Percentiles rank a stretch among this genome's conserved stretches.
These are phyloP conservation scores for Acrossocheilus fasciatus DNA, from an alignment of 2,797 vertebrate species.

Conservation along the genomic window DNA sequence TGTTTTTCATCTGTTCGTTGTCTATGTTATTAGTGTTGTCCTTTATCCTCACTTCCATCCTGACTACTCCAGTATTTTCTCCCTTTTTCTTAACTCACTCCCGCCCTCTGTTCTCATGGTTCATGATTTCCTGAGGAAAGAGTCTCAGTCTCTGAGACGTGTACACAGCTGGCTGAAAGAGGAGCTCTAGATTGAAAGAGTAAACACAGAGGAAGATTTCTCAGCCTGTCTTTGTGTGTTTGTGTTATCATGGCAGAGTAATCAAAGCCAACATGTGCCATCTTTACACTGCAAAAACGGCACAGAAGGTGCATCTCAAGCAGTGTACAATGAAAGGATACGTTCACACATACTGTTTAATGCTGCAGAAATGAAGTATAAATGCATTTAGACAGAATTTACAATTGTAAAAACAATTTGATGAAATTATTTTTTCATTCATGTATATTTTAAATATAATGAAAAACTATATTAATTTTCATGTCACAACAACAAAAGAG, in stretches of 20 bases:
- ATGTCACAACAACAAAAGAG: background rate
- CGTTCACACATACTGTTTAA: background rate
- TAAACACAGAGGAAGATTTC: conserved; percentile 69
- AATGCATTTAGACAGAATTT: background rate
- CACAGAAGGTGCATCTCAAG: background rate
- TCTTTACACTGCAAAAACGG: conserved; percentile 1
- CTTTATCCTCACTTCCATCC: conserved; percentile 25
- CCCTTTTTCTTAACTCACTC: conserved; percentile 59
- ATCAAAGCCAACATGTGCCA: conserved; percentile 68
- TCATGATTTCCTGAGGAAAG: conserved; percentile 74
- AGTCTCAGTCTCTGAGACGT: conserved; percentile 63
- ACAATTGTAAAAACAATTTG: background rate
- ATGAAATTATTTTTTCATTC: too few species aligned
- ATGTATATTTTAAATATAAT: background rate
- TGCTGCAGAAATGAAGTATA: background rate
- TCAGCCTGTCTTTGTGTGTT: conserved; percentile 64
- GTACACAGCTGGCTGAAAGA: conserved; percentile 76
- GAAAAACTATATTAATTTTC: background rate
- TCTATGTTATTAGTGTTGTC: conserved; percentile 35
- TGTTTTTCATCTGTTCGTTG: conserved; percentile 50
- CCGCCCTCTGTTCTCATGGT: conserved; percentile 61
- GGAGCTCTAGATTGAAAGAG: conserved; percentile 71
- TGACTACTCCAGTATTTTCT: conserved; percentile 50
- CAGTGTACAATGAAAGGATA: background rate
- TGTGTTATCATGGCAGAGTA: conserved; percentile 69